phyloP scores from a whole-genome alignment of 2,113 vertebrate genomes.

The Oxygymnocypris stewartii region DNA sequence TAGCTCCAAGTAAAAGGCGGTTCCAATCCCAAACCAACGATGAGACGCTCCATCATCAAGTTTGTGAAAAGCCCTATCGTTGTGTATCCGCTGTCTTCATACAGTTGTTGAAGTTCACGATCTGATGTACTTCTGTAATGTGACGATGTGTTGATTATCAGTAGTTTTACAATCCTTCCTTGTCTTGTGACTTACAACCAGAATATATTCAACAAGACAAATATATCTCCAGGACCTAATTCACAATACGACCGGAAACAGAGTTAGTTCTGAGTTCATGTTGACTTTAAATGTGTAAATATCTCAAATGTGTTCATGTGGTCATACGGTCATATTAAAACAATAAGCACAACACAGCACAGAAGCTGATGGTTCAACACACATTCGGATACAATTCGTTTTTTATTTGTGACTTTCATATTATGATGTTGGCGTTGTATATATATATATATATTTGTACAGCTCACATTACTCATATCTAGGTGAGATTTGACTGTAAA shows the following conservation, averaged over 20 bases:
- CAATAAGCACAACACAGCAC: constrained; percentile 30
- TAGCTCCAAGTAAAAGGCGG: too few species aligned
- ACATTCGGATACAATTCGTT: background rate
- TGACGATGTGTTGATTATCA: background rate
- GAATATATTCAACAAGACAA: background rate
- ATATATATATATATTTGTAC: constrained; percentile 27
- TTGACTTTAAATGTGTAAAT: background rate
- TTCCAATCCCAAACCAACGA: too few species aligned
- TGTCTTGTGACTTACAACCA: background rate
- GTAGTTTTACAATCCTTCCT: background rate
- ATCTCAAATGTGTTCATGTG: too few species aligned
- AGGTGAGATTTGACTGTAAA: constrained; percentile 13
- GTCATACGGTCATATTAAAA: background rate
- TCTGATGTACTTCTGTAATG: background rate
- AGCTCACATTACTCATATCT: background rate
- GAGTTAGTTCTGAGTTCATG: background rate
- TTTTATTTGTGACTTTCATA: constrained; percentile 1
- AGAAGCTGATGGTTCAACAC: background rate
- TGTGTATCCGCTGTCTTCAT: background rate
- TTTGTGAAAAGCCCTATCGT: background rate
- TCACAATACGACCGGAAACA: background rate
- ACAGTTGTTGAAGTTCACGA: background rate
- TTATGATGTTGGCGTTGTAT: background rate
- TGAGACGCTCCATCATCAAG: too few species aligned
- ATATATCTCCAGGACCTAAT: too few species aligned